phyloP scores from a whole-genome alignment of 2,113 vertebrate genomes.

The Oophaga pumilio region DNA sequence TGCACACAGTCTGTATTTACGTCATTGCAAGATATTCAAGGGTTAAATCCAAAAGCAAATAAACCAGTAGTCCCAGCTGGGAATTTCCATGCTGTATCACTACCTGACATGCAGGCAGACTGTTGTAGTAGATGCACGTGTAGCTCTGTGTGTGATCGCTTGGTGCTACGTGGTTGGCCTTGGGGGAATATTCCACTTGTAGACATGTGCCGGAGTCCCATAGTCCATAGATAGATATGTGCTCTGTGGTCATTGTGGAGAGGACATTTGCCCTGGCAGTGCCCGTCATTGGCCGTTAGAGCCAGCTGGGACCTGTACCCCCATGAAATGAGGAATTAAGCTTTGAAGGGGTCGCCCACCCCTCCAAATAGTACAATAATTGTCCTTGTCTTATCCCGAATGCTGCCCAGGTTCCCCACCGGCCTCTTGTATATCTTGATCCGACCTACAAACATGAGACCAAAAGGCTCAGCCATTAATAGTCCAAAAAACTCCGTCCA shows the following conservation, averaged over 20 bases:
- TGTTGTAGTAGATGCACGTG: not conserved
- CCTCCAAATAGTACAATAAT: too few species aligned
- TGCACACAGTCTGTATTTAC: not conserved
- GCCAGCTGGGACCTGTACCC: not conserved
- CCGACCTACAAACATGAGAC: too few species aligned
- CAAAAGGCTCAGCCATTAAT: too few species aligned
- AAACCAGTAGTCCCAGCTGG: not conserved
- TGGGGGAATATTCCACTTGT: not conserved
- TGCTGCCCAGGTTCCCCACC: too few species aligned
- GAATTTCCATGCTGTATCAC: not conserved
- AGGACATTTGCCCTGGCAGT: not conserved
- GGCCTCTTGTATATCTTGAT: too few species aligned
- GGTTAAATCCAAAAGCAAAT: conserved; percentile 5
- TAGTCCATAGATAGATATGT: not conserved
- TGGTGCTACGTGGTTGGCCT: not conserved
- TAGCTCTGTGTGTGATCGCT: not conserved
- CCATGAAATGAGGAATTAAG: not conserved
- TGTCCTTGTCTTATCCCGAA: too few species aligned
- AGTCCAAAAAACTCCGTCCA: too few species aligned
- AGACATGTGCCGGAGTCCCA: not conserved
- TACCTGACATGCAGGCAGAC: not conserved
- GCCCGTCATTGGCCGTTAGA: not conserved
- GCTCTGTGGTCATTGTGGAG: not conserved
- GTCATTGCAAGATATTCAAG: not conserved
- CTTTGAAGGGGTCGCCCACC: too few species aligned